These are phyloP conservation scores for Pseudopodoces humilis DNA, from an alignment of 2,113 vertebrate genomes.

Conservation along the genomic window DNA sequence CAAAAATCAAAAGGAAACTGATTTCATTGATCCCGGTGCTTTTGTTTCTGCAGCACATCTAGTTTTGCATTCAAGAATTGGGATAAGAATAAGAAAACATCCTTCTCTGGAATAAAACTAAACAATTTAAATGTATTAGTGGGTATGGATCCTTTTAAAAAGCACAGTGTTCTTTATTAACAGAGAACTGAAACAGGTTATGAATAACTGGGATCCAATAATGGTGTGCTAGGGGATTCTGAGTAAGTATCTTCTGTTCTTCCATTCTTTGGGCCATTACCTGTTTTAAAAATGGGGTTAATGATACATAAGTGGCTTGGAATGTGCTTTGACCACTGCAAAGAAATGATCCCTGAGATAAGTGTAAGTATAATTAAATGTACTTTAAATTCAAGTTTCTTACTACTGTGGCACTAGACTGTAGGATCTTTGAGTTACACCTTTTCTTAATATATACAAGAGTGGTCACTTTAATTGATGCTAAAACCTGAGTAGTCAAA, in stretches of 20 bases:
- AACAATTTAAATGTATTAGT: neutral
- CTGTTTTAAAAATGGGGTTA: neutral
- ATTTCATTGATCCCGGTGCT: neutral
- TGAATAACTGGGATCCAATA: neutral
- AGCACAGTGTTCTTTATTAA: neutral
- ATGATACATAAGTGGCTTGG: neutral
- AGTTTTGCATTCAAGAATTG: neutral
- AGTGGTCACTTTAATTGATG: neutral
- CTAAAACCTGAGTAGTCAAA: neutral
- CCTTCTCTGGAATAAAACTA: neutral
- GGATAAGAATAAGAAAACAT: neutral
- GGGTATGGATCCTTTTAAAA: neutral
- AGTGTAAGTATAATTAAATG: neutral
- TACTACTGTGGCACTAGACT: neutral
- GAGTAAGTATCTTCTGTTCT: neutral
- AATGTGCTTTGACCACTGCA: neutral
- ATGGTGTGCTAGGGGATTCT: rapidly evolving
- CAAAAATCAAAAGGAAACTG: neutral
- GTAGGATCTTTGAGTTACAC: neutral
- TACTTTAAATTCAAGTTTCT: neutral
- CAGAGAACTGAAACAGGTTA: neutral
- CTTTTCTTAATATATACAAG: neutral
- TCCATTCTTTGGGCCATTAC: neutral
- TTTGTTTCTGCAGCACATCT: neutral
- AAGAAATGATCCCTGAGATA: neutral